phyloP scores from a whole-genome alignment of 2,113 vertebrate species.

The Mustela nigripes region DNA sequence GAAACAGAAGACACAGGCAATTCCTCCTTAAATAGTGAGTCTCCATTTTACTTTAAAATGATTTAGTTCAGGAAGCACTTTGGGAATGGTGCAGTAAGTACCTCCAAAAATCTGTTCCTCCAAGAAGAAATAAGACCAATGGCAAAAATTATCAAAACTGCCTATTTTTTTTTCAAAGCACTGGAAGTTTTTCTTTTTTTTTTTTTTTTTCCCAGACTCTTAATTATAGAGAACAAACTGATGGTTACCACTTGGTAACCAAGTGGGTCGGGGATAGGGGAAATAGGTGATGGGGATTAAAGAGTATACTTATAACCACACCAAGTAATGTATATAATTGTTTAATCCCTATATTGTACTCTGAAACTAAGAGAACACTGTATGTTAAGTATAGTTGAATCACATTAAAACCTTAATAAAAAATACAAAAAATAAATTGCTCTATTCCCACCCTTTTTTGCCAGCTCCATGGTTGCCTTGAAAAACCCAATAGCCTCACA shows the following conservation, averaged over 20 bases:
- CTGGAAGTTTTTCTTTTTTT: neutral
- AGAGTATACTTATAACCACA: neutral
- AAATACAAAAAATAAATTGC: neutral
- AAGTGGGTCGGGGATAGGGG: neutral
- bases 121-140: neutral
- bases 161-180: neutral
- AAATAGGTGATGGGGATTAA: neutral
- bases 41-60: neutral
- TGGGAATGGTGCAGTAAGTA: neutral
- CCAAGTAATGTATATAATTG: neutral
- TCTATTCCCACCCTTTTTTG: neutral
- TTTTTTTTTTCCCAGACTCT: neutral
- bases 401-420: neutral
- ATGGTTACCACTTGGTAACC: neutral
- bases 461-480: neutral
- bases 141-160: neutral
- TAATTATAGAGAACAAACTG: neutral
- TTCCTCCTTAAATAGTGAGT: neutral
- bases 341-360: neutral
- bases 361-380: neutral
- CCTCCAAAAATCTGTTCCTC: neutral
- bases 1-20: neutral
- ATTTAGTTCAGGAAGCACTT: neutral
- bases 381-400: neutral
- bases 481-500: neutral